Percentiles rank a stretch among this genome's conserved stretches.
Evolutionary conservation across 2,113 vertebrate genomes (phyloP).

Genomic region (Callospermophilus lateralis): DNA sequence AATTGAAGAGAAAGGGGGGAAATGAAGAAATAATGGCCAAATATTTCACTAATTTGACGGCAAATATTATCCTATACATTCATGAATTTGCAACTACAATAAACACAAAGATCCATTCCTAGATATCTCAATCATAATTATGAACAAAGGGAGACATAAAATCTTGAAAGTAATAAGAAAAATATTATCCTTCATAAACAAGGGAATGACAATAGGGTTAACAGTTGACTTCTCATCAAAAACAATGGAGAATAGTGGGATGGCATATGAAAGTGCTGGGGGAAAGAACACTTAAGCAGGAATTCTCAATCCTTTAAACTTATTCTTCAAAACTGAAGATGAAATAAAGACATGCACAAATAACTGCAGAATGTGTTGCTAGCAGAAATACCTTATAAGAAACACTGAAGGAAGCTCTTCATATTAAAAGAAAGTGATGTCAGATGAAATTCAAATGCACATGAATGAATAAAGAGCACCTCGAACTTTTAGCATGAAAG

Average conservation of each 20-base stretch:
- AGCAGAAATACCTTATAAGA: neutral
- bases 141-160: neutral
- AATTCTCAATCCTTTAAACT: neutral
- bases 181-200: neutral
- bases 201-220: neutral
- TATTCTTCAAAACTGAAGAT: neutral
- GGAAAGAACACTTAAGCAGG: neutral
- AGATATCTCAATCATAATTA: neutral
- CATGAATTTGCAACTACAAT: neutral
- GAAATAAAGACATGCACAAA: neutral
- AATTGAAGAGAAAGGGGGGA: neutral
- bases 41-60: neutral
- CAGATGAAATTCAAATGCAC: neutral
- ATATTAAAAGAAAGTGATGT: neutral
- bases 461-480: neutral
- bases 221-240: neutral
- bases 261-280: neutral
- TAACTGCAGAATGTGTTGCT: neutral
- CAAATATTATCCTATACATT: neutral
- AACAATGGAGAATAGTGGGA: neutral
- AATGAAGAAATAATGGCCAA: neutral
- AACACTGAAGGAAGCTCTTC: neutral
- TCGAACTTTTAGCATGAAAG: neutral
- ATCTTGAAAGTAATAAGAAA: neutral
- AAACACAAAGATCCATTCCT: neutral